Evolutionary conservation across 2,888 invertebrate species (phyloP).

Genomic region (Deladenus siricidicola): DNA sequence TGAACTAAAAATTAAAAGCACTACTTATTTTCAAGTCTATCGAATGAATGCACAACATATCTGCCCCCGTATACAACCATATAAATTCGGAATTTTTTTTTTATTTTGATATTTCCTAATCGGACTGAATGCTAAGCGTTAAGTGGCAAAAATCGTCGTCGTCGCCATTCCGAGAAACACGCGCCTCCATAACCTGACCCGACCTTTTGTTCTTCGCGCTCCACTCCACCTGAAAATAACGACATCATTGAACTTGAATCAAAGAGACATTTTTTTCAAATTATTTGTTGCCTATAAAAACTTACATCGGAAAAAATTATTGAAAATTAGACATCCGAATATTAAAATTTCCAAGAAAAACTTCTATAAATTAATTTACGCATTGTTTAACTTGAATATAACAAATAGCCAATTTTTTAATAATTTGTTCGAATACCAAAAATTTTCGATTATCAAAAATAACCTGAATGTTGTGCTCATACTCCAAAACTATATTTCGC

Average conservation of each 20-base stretch:
- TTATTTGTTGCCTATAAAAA: no score
- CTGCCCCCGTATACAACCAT: no score
- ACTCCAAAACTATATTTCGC: slow-evolving; percentile 10
- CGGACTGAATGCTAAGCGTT: slow-evolving; percentile 8
- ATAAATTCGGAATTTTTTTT: no score
- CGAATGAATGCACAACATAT: no score
- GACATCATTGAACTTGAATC: neutral
- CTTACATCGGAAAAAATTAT: neutral
- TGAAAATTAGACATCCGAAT: neutral
- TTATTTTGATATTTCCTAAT: no score
- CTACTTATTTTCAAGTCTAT: no score
- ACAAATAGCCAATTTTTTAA: no score
- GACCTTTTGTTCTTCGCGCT: slow-evolving; percentile 14
- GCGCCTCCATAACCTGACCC: slow-evolving; percentile 15
- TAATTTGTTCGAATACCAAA: no score
- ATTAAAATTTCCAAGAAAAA: neutral
- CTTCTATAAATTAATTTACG: no score
- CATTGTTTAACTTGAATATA: no score
- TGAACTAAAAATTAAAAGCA: no score
- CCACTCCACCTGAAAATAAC: slow-evolving; percentile 19
- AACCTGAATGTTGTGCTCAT: slow-evolving; percentile 16
- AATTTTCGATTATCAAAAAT: no score
- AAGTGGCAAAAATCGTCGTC: slow-evolving; percentile 20
- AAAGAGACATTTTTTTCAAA: neutral
- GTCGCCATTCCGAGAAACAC: slow-evolving; percentile 17